phyloP scores from a whole-genome alignment of 2,888 invertebrate genomes.

The Hypena proboscidalis region DNA sequence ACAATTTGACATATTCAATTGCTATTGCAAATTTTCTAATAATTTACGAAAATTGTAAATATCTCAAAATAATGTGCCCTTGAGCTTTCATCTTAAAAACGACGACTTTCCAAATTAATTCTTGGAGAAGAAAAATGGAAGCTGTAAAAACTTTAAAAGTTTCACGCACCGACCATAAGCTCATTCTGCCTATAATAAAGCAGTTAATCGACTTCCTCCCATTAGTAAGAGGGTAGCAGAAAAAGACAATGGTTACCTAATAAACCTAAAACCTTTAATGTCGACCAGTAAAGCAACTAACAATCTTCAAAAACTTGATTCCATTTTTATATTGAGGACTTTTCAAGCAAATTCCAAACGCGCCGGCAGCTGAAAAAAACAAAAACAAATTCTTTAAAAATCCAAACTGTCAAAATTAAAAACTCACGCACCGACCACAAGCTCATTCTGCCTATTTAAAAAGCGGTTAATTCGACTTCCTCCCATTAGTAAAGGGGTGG shows the following conservation, averaged over 20 bases:
- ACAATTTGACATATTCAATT: no score
- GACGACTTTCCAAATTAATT: no score
- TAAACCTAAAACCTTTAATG: slow-evolving; percentile 67
- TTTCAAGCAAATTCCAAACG: no score
- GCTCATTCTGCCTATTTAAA: slow-evolving; percentile 11
- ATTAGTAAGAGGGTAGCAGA: slow-evolving; percentile 43
- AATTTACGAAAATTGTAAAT: no score
- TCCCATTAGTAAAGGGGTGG: slow-evolving; percentile 46
- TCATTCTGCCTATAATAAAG: slow-evolving; percentile 10
- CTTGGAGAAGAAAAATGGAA: not conserved
- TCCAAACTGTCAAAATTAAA: slow-evolving; percentile 4
- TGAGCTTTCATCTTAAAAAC: no score
- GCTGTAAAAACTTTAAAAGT: slow-evolving; percentile 4
- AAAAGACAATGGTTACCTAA: slow-evolving; percentile 74
- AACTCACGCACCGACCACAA: slow-evolving; percentile 1
- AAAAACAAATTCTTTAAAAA: not conserved
- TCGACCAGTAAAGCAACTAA: no score
- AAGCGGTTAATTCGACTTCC: slow-evolving; percentile 29
- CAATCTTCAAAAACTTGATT: no score
- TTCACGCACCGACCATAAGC: slow-evolving; percentile 3
- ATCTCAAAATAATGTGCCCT: no score
- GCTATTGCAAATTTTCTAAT: no score
- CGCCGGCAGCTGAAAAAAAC: no score
- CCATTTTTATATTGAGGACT: no score
- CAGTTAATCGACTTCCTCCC: slow-evolving; percentile 37